Evolutionary conservation across 2,888 invertebrate species (phyloP).

Genomic region (Caenorhabditis sinica): DNA sequence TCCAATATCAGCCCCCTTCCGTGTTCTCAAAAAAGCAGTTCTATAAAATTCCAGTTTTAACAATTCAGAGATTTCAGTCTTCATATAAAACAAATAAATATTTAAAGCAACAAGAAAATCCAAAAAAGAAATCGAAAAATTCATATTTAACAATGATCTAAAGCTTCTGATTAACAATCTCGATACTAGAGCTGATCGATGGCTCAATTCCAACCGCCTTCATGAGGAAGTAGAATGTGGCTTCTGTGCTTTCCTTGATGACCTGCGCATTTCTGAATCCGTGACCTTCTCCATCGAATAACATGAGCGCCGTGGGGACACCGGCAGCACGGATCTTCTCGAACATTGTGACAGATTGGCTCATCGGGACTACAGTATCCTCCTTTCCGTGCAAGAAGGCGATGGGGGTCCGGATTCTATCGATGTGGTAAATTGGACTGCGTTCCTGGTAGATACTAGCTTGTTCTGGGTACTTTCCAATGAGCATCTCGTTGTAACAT

Average conservation of each 20-base stretch:
- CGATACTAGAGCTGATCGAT: constrained; percentile 42
- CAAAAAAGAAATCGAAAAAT: not conserved
- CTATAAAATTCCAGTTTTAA: too few species aligned
- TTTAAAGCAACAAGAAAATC: too few species aligned
- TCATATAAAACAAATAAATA: too few species aligned
- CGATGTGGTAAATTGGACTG: constrained; percentile 84
- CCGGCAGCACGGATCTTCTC: constrained; percentile 84
- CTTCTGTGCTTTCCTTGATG: constrained; percentile 84
- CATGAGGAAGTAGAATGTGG: constrained; percentile 84
- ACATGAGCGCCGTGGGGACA: constrained; percentile 84
- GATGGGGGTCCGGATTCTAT: constrained; percentile 84
- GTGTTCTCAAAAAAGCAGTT: too few species aligned
- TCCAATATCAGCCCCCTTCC: too few species aligned
- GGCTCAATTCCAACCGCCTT: constrained; percentile 76
- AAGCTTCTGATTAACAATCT: constrained; percentile 55
- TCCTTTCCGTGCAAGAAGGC: constrained; percentile 84
- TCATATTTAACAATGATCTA: not conserved
- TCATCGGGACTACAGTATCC: constrained; percentile 84
- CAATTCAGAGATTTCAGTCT: too few species aligned
- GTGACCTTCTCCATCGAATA: constrained; percentile 85
- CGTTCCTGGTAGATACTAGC: constrained; percentile 75
- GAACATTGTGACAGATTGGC: constrained; percentile 84
- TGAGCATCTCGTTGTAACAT: constrained; percentile 84
- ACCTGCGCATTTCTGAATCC: constrained; percentile 85
- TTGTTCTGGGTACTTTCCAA: constrained; percentile 80